Evolutionary conservation across 2,113 vertebrate species (phyloP), one percentile per base, ranked within the genome.

Genomic region (Petaurus breviceps): DNA sequence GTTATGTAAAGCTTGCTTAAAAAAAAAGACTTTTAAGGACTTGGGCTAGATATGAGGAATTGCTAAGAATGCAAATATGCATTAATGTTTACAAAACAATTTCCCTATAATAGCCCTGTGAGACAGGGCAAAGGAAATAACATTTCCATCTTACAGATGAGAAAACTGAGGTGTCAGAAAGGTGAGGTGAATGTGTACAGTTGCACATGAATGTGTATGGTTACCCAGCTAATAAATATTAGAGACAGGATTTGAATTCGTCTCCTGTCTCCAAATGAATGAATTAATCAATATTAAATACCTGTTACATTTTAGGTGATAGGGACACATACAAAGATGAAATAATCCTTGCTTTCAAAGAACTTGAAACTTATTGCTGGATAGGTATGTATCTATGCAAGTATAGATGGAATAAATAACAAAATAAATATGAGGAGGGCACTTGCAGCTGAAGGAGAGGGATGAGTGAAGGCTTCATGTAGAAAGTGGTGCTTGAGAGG

Each of bases 301-400:
- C 26, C 3, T 90, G 68, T 31, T 54, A 26, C 8, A 8, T 23
- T 91, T 92, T 50, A 24, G 49, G 46, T 89, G 26, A 43, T 90
- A 26, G 28, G 28, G 43, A 49, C 0, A 90, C 68, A 77, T 49
- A 92, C 53, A 11, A 10, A 90, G 43, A 2, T 43, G 52, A n/a
- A 11, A 0, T 0, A 4, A 43, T 3, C 1, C 6, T 31, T 5
- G 37, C 11, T 19, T 24, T 43, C 0, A 4, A 2, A 1, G 54
- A 53, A 52, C 91, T 51, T 51, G 31, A 0, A 2, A 2, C 53
- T n/a, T 26, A 19, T 51, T 6, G 1, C 37, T 26, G 89, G 93
- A 47, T 52, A 89, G 0, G 50, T n/a, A 2, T 51, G 28, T 0
- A 0, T 2, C 1, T 22, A 25, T 1, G 51, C 49, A 0, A 2